Evolutionary conservation across 2,888 invertebrate species (phyloP), one percentile per base, ranked within the genome.

Genomic region (Myathropa florea): DNA sequence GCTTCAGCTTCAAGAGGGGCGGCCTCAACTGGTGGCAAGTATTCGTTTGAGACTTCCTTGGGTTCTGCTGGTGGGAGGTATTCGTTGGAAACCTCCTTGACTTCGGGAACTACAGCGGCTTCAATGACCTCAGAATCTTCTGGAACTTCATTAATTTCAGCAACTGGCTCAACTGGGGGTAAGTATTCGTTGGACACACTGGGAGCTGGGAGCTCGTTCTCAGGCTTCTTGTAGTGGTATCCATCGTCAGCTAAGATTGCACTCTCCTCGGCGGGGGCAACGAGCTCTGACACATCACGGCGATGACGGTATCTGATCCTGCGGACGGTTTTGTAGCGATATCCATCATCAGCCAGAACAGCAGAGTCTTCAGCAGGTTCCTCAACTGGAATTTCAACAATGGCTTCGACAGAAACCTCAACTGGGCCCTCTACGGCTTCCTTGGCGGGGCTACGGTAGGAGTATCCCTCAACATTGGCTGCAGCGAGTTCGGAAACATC

Each of bases 161-260:
- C 24, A 28, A 88, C 89, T 3, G 61, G 30, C 23, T 55, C 65
- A 18, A 60, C 55, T 18, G 88, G 88, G 24, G 88, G 85, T 26
- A 89, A 68, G 57, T 89, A 89, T 14, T 76, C 64, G 12, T 89
- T 90, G 33, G 83, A 7, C 28, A 65, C 14, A 21, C 28, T 36
- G 1, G 30, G 24, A 0, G 10, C 12, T 14, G 24, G 24, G 4
- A 24, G 24, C 4, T 12, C 23, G 12, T 46, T 81, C 63, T 30
- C 55, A 12, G 91, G 91, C n/a, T 88, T 77, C 28, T 84, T 89
- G 60, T 91, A 91, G 65, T 91, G 91, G 68, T 91, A 91, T 53
- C 91, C 91, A 88, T 91, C 91, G 2, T 75, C 88, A 9, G 89
- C 80, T 6, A 91, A 73, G 6, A 88, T 63, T 7, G 72, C 60